These are phyloP conservation scores for Cherax quadricarinatus DNA, from an alignment of 1,140 invertebrate genomes.

Conservation along the genomic window DNA sequence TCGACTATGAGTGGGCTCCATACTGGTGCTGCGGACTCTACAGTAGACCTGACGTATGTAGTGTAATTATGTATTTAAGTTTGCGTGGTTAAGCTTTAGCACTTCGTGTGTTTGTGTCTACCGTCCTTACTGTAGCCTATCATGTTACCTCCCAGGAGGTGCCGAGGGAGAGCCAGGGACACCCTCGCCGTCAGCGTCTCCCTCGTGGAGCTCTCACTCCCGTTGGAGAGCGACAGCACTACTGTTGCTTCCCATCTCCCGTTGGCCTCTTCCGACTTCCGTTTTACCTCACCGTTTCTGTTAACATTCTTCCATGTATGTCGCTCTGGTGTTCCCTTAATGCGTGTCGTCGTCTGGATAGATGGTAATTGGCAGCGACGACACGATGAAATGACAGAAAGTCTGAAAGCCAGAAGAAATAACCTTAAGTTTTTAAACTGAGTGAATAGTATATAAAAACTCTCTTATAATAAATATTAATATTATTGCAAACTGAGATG, in stretches of 20 bases:
- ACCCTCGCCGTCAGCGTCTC: not conserved
- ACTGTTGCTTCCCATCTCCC: not conserved
- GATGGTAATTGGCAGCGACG: too few species aligned
- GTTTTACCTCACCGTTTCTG: not conserved
- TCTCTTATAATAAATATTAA: not conserved
- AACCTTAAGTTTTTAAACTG: not conserved
- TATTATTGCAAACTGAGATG: too few species aligned
- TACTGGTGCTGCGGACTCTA: too few species aligned
- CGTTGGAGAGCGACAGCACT: not conserved
- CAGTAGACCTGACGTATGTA: too few species aligned
- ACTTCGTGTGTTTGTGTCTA: too few species aligned
- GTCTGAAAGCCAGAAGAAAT: too few species aligned
- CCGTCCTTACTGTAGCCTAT: too few species aligned
- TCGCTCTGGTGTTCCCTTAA: not conserved
- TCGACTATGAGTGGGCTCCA: too few species aligned
- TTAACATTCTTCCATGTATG: not conserved
- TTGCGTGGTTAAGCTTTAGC: not conserved
- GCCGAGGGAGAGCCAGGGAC: not conserved
- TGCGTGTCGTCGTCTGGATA: not conserved
- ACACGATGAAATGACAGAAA: too few species aligned
- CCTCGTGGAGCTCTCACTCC: not conserved
- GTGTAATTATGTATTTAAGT: too few species aligned
- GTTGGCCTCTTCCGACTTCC: not conserved
- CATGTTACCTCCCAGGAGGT: slow-evolving; percentile 11
- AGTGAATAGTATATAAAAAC: not conserved